A percentile compares a stretch with the other conserved stretches of the same genome.
Conservation (phyloP, 2,888 invertebrate species). For the Tenthredo mesomela region DNA sequence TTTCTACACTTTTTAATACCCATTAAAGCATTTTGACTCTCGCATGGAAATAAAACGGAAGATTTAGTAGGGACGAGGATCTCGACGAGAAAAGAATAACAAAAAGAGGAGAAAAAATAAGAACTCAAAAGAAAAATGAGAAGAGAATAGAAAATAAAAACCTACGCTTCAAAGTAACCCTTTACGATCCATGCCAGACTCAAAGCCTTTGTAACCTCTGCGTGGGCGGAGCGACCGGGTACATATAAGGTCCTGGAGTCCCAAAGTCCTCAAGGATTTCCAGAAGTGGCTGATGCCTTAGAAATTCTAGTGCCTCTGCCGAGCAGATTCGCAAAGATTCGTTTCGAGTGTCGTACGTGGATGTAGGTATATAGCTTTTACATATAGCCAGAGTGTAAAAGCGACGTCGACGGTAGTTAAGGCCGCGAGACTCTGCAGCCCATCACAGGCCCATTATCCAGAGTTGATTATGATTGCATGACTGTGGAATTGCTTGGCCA, state of each 20-base stretch:
- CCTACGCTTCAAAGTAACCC: constrained; percentile 51
- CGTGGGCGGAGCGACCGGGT: constrained; percentile 50
- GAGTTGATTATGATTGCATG: constrained; percentile 75
- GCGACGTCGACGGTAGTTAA: background rate
- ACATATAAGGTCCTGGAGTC: constrained; percentile 7
- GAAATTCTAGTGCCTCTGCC: constrained; percentile 30
- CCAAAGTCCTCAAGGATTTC: constrained; percentile 27
- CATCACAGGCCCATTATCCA: constrained; percentile 63
- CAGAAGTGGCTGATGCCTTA: constrained; percentile 42
- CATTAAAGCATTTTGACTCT: constrained; percentile 52
- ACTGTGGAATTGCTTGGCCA: constrained; percentile 71
- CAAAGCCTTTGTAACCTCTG: constrained; percentile 45
- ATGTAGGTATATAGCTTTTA: background rate
- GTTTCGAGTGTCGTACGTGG: background rate
- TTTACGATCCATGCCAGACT: constrained; percentile 43
- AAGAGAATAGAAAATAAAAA: constrained; percentile 48
- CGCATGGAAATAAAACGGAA: constrained; percentile 51
- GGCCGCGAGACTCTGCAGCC: background rate
- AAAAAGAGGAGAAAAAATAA: constrained; percentile 48
- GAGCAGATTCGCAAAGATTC: background rate
- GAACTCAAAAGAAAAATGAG: constrained; percentile 59
- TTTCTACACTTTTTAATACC: constrained; percentile 46
- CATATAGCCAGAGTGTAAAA: background rate
- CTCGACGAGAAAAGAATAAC: constrained; percentile 35
- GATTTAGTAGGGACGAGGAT: constrained; percentile 56